Evolutionary conservation across 2,797 vertebrate genomes (phyloP).

Genomic region (Bryconaethiops microstoma): DNA sequence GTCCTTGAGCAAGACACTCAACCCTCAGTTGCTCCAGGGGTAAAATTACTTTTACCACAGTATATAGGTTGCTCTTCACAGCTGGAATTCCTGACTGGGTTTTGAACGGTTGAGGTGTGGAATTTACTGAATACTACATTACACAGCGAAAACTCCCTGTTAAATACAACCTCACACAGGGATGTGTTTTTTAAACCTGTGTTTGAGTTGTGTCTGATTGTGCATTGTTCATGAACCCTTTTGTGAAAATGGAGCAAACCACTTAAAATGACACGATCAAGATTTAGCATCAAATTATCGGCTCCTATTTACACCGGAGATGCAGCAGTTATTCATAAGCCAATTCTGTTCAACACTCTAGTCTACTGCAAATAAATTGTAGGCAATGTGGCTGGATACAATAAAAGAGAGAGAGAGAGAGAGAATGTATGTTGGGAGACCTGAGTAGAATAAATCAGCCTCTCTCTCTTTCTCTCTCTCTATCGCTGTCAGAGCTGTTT

Average conservation of each 20-base stretch:
- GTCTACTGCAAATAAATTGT: constrained; percentile 12
- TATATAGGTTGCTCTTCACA: no score
- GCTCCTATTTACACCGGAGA: constrained; percentile 16
- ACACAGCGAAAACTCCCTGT: background rate
- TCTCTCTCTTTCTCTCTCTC: background rate
- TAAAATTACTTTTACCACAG: no score
- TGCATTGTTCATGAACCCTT: background rate
- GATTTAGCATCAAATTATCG: constrained; percentile 29
- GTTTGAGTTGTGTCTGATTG: constrained; percentile 10
- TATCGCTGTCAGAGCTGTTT: background rate
- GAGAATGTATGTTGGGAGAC: constrained; percentile 1
- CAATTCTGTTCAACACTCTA: background rate
- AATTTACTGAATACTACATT: constrained; percentile 13
- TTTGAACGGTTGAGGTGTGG: background rate
- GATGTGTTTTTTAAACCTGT: background rate
- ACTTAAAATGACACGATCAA: constrained; percentile 31
- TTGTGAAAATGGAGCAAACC: constrained; percentile 9
- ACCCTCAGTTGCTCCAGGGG: no score
- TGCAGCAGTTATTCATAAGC: constrained; percentile 4
- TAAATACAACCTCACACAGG: background rate
- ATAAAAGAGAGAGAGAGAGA: background rate
- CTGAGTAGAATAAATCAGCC: constrained; percentile 6
- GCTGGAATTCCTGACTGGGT: background rate
- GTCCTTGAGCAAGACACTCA: no score
- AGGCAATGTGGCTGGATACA: background rate